These are phyloP conservation scores for Galeopterus variegatus DNA, from an alignment of 2,113 vertebrate species.

Conservation along the genomic window DNA sequence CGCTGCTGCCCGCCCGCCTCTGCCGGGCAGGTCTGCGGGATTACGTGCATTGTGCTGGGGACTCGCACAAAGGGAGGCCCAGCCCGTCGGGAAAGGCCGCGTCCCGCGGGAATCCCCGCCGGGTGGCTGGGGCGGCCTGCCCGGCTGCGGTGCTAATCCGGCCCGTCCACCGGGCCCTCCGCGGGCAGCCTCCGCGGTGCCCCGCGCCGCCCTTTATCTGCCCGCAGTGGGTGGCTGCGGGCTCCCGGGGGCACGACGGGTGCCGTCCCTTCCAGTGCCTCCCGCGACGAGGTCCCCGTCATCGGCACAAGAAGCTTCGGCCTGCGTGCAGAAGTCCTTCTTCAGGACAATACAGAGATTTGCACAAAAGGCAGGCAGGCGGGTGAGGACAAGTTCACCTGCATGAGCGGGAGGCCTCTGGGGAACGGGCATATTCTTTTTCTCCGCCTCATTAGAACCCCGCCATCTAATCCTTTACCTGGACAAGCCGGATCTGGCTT, in stretches of 20 bases:
- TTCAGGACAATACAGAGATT: neutral
- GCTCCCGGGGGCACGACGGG: neutral
- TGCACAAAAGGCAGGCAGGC: conserved; percentile 53
- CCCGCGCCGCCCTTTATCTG: neutral
- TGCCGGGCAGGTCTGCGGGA: conserved; percentile 46
- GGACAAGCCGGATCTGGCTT: neutral
- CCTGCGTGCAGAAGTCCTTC: neutral
- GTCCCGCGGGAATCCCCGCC: neutral
- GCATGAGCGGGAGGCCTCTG: neutral
- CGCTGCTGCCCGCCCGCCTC: conserved; percentile 24
- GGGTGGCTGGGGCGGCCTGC: neutral
- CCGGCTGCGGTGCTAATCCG: neutral
- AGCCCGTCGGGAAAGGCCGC: neutral
- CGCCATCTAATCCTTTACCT: neutral
- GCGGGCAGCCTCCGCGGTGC: accelerated
- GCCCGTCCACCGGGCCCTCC: neutral
- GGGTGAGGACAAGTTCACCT: conserved; percentile 64
- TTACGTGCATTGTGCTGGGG: conserved; percentile 44
- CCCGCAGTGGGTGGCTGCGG: neutral
- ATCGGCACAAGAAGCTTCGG: neutral
- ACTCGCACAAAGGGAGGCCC: conserved; percentile 54
- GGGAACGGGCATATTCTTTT: neutral
- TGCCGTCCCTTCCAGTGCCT: neutral
- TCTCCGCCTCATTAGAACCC: neutral
- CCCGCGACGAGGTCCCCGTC: neutral